These are phyloP conservation scores for Oeneis ivallda DNA, from an alignment of 2,888 invertebrate genomes.

Conservation along the genomic window DNA sequence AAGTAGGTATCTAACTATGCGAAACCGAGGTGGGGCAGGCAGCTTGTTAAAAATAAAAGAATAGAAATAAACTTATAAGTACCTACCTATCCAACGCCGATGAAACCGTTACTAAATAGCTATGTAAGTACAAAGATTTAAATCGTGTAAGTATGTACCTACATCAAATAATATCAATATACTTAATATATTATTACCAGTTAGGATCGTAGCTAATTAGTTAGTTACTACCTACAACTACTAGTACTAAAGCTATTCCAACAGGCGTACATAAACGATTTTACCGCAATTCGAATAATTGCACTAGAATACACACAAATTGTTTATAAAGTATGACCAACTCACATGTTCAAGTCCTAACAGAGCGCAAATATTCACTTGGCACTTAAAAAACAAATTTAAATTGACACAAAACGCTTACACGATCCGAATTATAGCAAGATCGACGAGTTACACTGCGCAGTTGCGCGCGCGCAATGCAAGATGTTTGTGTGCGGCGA, in stretches of 20 bases:
- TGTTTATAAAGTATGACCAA: neutral
- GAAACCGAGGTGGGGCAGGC: too few species aligned
- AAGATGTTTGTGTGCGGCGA: slow-evolving; percentile 27
- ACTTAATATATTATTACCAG: too few species aligned
- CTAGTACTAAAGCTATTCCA: neutral
- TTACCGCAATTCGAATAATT: slow-evolving; percentile 1
- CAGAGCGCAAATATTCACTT: neutral
- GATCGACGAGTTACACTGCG: slow-evolving; percentile 19
- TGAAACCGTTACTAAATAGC: neutral
- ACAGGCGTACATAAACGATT: neutral
- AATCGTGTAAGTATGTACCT: too few species aligned
- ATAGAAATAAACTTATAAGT: neutral
- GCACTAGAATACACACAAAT: neutral
- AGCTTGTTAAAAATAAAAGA: too few species aligned
- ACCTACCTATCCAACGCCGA: neutral
- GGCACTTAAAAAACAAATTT: neutral
- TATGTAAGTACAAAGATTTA: too few species aligned
- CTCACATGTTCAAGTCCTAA: neutral
- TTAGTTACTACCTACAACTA: neutral
- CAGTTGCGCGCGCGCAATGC: slow-evolving; percentile 35
- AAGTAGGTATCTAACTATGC: too few species aligned
- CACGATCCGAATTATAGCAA: slow-evolving; percentile 24
- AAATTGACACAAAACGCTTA: slow-evolving; percentile 15
- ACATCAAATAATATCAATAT: neutral
- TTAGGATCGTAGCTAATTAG: neutral